Evolutionary conservation across 2,888 invertebrate species (phyloP), one percentile per base, ranked within the genome.

Genomic region (Amphiduros pacificus): DNA sequence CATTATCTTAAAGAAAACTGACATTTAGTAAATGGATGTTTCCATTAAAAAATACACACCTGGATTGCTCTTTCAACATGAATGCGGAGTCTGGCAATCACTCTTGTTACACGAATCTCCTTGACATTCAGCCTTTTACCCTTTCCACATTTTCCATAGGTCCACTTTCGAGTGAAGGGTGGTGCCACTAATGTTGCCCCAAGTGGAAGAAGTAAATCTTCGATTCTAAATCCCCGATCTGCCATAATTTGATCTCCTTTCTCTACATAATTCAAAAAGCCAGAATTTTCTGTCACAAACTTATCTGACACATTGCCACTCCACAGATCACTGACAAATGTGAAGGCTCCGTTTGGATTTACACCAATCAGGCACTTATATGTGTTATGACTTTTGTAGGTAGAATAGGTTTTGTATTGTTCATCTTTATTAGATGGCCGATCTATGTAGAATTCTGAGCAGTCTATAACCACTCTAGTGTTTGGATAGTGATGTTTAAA

Each of bases 361-460:
- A 54, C 31, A 14, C 20, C 55, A 17, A 54, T 24, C 9, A 54
- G 22, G 14, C n/a, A n/a, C 55, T 54, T 54, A 32, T n/a, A 20
- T 11, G 55, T 54, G 40, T 40, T 36, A n/a, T 54, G 55, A 6
- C 31, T 24, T 20, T 54, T 54, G n/a, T 54, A 54, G 5, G 32
- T n/a, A 28, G 14, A 17, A 9, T 27, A 52, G 14, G 40, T 36
- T 27, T 54, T 24, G n/a, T 17, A n/a, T 27, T 54, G 55, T 14
- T 17, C n/a, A 6, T 17, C 14, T 5, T 17, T 17, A 6, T 9
- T 5, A n/a, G 22, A 22, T 22, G 51, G 51, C 17, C 9, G 4
- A 6, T 51, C 22, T 6, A 51, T 22, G 24, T 9, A 51, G 24
- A 51, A 28, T 51, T 51, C 51, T 9, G 51, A 24, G 51, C 51